phyloP scores from a whole-genome alignment of 2,113 vertebrate species.

The Ranitomeya variabilis region DNA sequence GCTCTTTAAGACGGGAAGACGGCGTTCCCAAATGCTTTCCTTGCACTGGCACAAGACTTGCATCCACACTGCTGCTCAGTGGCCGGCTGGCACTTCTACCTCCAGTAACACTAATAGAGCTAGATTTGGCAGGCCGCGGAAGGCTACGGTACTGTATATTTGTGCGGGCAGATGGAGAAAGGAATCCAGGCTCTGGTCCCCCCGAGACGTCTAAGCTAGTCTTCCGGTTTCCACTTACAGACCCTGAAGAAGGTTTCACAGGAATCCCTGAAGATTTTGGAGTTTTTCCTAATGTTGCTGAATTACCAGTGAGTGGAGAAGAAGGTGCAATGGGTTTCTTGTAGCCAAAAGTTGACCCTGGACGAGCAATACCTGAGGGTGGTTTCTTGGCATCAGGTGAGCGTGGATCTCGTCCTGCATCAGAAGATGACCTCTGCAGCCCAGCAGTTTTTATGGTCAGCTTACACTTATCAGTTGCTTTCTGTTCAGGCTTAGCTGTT shows the following conservation, averaged over 20 bases:
- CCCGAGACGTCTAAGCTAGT: conserved; percentile 90
- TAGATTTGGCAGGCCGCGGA: conserved; percentile 93
- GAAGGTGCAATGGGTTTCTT: conserved; percentile 83
- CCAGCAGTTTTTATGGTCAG: conserved; percentile 82
- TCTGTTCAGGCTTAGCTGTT: conserved; percentile 83
- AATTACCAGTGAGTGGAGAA: conserved; percentile 80
- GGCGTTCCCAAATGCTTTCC: conserved; percentile 72
- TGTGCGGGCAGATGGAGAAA: conserved; percentile 86
- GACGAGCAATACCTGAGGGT: conserved; percentile 85
- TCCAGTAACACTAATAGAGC: conserved; percentile 84
- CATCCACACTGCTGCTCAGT: conserved; percentile 86
- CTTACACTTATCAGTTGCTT: conserved; percentile 85
- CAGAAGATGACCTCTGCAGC: conserved; percentile 90
- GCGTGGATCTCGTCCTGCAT: conserved; percentile 85
- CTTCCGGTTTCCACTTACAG: conserved; percentile 70
- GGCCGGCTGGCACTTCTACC: conserved; percentile 77
- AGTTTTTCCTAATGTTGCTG: conserved; percentile 77
- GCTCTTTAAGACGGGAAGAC: conserved; percentile 81
- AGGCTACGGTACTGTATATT: conserved; percentile 95
- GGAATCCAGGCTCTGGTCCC: conserved; percentile 78
- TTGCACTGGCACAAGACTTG: conserved; percentile 76
- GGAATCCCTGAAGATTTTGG: conserved; percentile 92
- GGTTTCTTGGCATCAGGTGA: conserved; percentile 85
- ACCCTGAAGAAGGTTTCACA: conserved; percentile 81
- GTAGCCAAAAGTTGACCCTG: conserved; percentile 89